These are phyloP conservation scores for Piprites chloris DNA, from an alignment of 2,113 vertebrate species.

Conservation along the genomic window DNA sequence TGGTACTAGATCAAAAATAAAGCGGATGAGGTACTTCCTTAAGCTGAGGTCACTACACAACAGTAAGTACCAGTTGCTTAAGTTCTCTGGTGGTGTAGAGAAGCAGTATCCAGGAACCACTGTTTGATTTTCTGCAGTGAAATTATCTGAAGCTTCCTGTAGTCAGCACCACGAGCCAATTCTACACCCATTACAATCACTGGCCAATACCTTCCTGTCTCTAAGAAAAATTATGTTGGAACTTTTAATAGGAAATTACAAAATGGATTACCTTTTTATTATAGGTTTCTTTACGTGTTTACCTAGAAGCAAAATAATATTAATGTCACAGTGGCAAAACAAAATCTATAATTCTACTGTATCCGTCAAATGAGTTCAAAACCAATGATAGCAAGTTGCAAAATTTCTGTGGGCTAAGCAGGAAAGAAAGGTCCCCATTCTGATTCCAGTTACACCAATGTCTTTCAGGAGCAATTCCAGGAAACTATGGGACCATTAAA, in stretches of 20 bases:
- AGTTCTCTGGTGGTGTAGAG: neutral
- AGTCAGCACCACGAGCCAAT: neutral
- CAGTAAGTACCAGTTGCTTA: neutral
- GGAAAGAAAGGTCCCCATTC: neutral
- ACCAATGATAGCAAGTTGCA: neutral
- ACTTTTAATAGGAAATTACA: neutral
- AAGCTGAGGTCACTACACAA: neutral
- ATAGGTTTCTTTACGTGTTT: slow-evolving; percentile 27
- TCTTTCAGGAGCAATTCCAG: neutral
- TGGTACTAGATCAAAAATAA: neutral
- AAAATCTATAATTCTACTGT: neutral
- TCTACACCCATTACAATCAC: neutral
- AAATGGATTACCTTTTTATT: slow-evolving; percentile 69
- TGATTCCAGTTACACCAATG: neutral
- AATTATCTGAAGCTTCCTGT: neutral
- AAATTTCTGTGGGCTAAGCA: neutral
- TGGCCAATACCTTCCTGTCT: neutral
- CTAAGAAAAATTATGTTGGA: neutral
- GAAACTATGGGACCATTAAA: neutral
- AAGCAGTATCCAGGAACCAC: neutral
- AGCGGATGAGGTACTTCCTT: neutral
- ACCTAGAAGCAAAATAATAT: slow-evolving; percentile 68
- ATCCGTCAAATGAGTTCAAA: neutral
- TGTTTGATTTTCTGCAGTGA: neutral
- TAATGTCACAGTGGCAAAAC: neutral